Base-by-base conservation (phyloP, 1,140 invertebrate species). In the Pogonomyrmex californicus region DNA sequence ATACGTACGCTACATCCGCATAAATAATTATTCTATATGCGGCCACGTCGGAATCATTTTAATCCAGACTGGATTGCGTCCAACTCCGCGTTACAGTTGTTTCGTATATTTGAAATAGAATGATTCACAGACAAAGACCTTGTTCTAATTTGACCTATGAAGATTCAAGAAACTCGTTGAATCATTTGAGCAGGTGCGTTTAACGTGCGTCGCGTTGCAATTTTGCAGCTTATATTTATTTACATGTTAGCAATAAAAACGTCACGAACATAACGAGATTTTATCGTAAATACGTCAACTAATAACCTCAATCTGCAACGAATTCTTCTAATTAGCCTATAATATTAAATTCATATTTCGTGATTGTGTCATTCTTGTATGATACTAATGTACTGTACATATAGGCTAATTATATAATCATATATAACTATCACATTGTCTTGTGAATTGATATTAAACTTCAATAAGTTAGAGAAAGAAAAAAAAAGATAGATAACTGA, bases 91-190 rank as follows among this genome's bases (percentile, higher is more conserved):
- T 90, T 90, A 85, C 73, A 90, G 66, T 85, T 87, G 86, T 83
- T 63, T 87, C 86, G 79, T 71, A n/a, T 63, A 90, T 87, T 90
- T 60, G 88, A 90, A 90, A 90, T 87, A 85, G 86, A 81, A 87
- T 90, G 89, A 90, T 63, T 90, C 89, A 90, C 85, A 90, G 89
- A 88, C 86, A 88, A 90, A 90, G 89, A 90, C 89, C 89, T 90
- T 90, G 88, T 90, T 90, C 89, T 85, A 90, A 90, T 81, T 87
- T 65, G 89, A 90, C 54, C 14, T 81, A 75, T 75, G 86, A 87
- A 87, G 85, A 73, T 75, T 90, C 60, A 75, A 90, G 86, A 90
- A 87, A 56, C 58, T 58, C 49, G 71, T 54, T 83, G 87, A 68
- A 75, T 75, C 75, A 51, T 62, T 41, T 47, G 38, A 51, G 41